Base-by-base conservation (phyloP, 2,113 vertebrate species). In the Mionectes macconnelli region DNA sequence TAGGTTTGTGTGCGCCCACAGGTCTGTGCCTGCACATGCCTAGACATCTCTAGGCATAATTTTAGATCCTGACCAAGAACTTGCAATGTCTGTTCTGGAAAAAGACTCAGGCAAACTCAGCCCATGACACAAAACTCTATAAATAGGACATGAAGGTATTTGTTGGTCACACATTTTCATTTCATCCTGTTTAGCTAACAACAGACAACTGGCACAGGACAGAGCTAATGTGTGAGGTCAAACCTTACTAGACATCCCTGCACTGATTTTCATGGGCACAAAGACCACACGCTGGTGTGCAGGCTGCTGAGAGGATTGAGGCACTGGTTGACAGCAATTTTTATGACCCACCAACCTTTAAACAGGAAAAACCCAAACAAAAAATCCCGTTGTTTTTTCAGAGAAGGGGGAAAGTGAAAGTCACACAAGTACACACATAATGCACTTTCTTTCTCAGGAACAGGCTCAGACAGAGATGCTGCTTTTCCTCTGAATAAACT, bases 311-410 rank as follows among this genome's bases (percentile, higher is more conserved):
- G 50, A 77, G 50, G 24, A 49, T 21, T 25, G 28, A 45, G 14
- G 6, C 11, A 10, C 42, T 23, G 40, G 12, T 39, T 87, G 68
- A 59, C 44, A 18, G 4, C 6, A 5, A 14, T 30, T 72, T 79
- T 77, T 66, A 52, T 6, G 52, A 50, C 4, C 3, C 5, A 37
- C 5, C 19, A 63, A 53, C 7, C 4, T 83, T 62, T 44, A 76
- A 92, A 76, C 14, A 35, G 47, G 39, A 12, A 13, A 37, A 24
- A 3, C 2, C 4, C 25, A 27, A 31, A 6, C 6, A 45, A 52
- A 21, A 45, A 28, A 3, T 9, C 2, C 44, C 6, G 8, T n/a
- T 4, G 18, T 8, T 4, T 19, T 64, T 20, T 1, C 1, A 2
- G 33, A 22, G 8, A 44, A 59, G 33, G 33, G 23, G 30, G 59